phyloP scores from a whole-genome alignment of 2,797 vertebrate species.

The Karalla daura region DNA sequence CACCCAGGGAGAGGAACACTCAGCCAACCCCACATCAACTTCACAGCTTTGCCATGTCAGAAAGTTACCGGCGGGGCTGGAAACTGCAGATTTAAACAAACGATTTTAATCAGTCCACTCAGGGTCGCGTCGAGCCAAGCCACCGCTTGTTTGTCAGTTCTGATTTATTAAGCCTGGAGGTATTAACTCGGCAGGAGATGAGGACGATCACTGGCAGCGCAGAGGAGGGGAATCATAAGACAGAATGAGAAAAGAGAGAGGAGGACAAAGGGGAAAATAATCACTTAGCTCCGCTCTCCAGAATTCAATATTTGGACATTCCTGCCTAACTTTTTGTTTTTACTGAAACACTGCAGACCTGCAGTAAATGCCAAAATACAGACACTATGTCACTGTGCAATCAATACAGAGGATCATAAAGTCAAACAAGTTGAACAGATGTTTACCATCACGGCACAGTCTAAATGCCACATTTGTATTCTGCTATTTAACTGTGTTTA shows the following conservation, averaged over 20 bases:
- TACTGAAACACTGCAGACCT: slow-evolving; percentile 16
- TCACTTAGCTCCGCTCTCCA: slow-evolving; percentile 25
- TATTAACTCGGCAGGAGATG: slow-evolving; percentile 73
- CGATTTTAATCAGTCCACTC: slow-evolving; percentile 83
- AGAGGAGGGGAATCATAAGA: slow-evolving; percentile 38
- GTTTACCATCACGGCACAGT: slow-evolving; percentile 6
- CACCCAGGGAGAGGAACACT: slow-evolving; percentile 14
- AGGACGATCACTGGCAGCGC: slow-evolving; percentile 63
- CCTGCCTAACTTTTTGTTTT: slow-evolving; percentile 9
- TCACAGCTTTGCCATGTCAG: slow-evolving; percentile 60
- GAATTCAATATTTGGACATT: slow-evolving; percentile 32
- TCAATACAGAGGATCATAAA: neutral
- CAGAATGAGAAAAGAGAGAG: slow-evolving; percentile 11
- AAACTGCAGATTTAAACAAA: slow-evolving; percentile 85
- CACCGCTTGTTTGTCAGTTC: slow-evolving; percentile 71
- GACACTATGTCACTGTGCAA: neutral
- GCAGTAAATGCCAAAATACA: neutral
- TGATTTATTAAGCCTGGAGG: slow-evolving; percentile 82
- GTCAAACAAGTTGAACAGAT: slow-evolving; percentile 25
- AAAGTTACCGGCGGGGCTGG: slow-evolving; percentile 65
- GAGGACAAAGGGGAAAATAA: slow-evolving; percentile 45
- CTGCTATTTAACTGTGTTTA: slow-evolving; percentile 4
- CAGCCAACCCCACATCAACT: slow-evolving; percentile 61
- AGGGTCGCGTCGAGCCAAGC: slow-evolving; percentile 67
- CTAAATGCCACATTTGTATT: slow-evolving; percentile 2